Conservation (phyloP, 2,888 invertebrate species). For the Gortyna flavago region DNA sequence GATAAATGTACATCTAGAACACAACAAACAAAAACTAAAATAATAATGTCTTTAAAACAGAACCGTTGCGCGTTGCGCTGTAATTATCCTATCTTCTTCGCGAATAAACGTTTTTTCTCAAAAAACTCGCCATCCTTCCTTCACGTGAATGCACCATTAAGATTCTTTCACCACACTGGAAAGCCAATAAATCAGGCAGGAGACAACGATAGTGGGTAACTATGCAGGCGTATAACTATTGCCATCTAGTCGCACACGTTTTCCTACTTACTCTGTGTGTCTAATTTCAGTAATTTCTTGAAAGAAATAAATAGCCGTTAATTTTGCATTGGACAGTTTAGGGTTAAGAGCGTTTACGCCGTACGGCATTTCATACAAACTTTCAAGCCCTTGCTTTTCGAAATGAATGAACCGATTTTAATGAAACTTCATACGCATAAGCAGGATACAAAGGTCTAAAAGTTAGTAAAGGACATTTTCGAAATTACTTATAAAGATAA, state of each 20-base stretch:
- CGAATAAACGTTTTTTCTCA: no score
- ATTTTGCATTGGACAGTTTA: conserved; percentile 11
- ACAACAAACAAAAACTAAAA: background rate
- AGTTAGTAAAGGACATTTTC: no score
- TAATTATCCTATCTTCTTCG: conserved; percentile 29
- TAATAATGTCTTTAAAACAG: conserved; percentile 23
- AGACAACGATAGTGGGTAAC: conserved; percentile 53
- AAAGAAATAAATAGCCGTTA: no score
- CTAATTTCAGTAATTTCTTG: conserved; percentile 32
- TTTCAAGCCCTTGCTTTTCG: no score
- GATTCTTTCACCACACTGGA: conserved; percentile 67
- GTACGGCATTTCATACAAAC: no score
- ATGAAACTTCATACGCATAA: no score
- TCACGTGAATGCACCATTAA: conserved; percentile 71
- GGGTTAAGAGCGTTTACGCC: no score
- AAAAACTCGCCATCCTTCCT: conserved; percentile 38
- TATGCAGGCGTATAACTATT: conserved; percentile 51
- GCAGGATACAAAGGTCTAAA: no score
- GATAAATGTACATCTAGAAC: background rate
- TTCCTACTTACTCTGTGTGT: conserved; percentile 38
- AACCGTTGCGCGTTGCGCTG: background rate
- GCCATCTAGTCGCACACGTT: conserved; percentile 30
- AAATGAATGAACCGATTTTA: no score
- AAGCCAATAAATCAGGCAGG: conserved; percentile 68
- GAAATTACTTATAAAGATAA: no score